Evolutionary conservation across 2,888 invertebrate species (phyloP), one percentile per base, ranked within the genome.

Genomic region (Carabus problematicus): DNA sequence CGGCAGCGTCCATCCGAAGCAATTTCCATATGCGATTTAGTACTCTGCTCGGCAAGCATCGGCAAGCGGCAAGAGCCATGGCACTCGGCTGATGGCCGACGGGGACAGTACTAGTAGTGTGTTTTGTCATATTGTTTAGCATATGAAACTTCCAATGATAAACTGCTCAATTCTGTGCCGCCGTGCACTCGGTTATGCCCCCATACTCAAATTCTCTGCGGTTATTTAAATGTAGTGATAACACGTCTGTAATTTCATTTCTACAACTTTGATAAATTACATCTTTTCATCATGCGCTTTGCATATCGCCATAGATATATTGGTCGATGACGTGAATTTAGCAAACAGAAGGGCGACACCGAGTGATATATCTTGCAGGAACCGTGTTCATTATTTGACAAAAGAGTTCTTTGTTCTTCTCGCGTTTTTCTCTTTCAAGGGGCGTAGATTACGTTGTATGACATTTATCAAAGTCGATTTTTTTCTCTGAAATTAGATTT

Each of bases 181-280:
- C 6, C 40, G 71, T 72, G 70, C 64, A 64, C 40, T 14, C 29
- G 19, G 16, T 39, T 58, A 41, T 29, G 40, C 45, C 19, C 49
- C 60, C 18, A 59, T 55, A 55, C 60, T 43, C 49, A 43, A 16
- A 47, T 64, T 54, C 61, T 54, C 55, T 56, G 74, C 74, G 75
- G 72, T 74, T 74, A 75, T 74, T 70, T 71, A 73, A 74, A 73
- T 62, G 70, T 71, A 72, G 72, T 72, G 75, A 75, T 75, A 74
- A 75, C 75, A 72, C 63, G 70, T 66, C 70, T 71, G 74, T 75
- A 75, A 75, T 75, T 75, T 75, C 73, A 75, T 75, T 75, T 74
- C 72, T 72, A 71, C 70, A 72, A 73, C 63, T 73, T 74, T 75
- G 75, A 75, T 75, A 75, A 75, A 75, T 74, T 72, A 72, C 72